Evolutionary conservation across 1,140 invertebrate species (phyloP).

Genomic region (Brachionus asplanchnoidis): DNA sequence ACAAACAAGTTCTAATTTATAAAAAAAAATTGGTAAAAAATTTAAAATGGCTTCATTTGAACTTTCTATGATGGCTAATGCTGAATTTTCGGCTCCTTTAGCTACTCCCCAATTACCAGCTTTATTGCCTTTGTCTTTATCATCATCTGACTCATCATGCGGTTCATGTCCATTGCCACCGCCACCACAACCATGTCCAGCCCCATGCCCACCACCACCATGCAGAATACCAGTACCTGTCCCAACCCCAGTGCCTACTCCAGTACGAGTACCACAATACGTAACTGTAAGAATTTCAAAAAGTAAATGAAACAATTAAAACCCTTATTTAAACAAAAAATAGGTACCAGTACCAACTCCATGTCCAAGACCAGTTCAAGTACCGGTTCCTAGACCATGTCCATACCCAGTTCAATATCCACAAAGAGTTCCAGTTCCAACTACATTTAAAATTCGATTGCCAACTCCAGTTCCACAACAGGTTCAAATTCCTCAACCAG

Average conservation of each 20-base stretch:
- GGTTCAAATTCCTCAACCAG: too few relatives aligned
- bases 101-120: too few relatives aligned
- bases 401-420: too few relatives aligned
- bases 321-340: neutral
- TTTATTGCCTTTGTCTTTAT: neutral
- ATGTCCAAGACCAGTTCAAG: neutral
- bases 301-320: too few relatives aligned
- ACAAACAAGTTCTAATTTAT: neutral
- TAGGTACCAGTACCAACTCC: neutral
- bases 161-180: neutral
- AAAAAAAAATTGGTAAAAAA: neutral
- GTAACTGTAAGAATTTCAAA: neutral
- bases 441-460: too few relatives aligned
- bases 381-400: neutral
- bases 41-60: neutral
- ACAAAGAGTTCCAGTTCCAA: too few relatives aligned
- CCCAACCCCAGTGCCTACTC: slow-evolving; percentile 2
- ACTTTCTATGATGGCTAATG: neutral
- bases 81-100: neutral
- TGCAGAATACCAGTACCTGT: neutral
- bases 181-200: neutral
- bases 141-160: neutral
- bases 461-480: too few relatives aligned
- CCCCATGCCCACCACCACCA: neutral
- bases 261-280: neutral